Base-by-base conservation (phyloP, 2,113 vertebrate genomes). In the Epinephelus lanceolatus region DNA sequence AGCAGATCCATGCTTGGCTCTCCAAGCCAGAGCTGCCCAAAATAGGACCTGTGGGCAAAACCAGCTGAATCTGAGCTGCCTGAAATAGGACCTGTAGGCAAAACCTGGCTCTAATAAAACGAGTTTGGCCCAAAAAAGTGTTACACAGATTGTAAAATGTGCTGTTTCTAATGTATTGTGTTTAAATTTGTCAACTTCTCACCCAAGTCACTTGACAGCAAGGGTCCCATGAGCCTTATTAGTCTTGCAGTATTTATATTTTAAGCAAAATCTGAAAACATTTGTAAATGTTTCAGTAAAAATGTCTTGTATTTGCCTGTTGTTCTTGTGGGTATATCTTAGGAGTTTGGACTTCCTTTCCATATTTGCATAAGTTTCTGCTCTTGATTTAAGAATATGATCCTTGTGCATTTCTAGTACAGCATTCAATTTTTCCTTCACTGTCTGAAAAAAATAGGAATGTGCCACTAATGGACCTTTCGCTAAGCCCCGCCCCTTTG, bases 41-140 rank as follows among this genome's bases (percentile, higher is more conserved):
- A 90, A 90, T 84, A 91, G 71, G 40, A 70, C 57, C 83, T 86
- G 87, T 87, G 88, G 86, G 90, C 70, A 84, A 83, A 85, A 85
- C 87, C 78, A 57, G 65, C 51, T 80, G 56, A 88, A 75, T 83
- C 42, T 6, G 40, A 80, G 71, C 51, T 37, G 61, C 81, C 67
- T 72, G 53, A 91, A 91, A 88, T 85, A 87, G 77, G 56, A 5
- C 57, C 77, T 76, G 79, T 85, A 63, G 83, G 87, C 81, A 78
- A 77, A 80, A 70, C 27, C 23, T 87, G 89, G 80, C 85, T 73
- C 73, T 47, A 23, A 40, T 59, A 12, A 70, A 78, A 45, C 55
- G 9, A 71, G 51, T 68, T 76, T 75, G 78, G 78, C 77, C 73
- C 60, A 53, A 57, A 21, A 69, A 81, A 75, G 80, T 75, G 80